Evolutionary conservation across 2,888 invertebrate species (phyloP), one percentile per base, ranked within the genome.

Genomic region (Crepidodera aurea): DNA sequence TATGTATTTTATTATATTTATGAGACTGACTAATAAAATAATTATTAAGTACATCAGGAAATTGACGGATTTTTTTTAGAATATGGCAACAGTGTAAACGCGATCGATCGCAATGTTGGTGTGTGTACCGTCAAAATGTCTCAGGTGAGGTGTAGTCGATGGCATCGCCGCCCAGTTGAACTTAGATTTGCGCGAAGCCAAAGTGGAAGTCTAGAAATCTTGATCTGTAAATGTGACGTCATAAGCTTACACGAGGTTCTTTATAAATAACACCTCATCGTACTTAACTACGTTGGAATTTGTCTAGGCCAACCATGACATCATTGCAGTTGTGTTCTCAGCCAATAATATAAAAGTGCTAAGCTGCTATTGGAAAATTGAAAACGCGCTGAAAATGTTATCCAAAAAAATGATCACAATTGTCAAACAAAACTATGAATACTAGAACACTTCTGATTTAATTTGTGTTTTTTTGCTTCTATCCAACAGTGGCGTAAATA

Each of bases 191-290:
- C 57, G 18, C 48, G 19, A 57, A 57, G 57, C 48, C 22, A 10
- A 48, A 18, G 48, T 42, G 18, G 44, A 53, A 42, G 25, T 39
- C 39, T 51, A 37, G 29, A 53, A 37, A 54, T 60, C 37, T 60
- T 46, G 34, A 44, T 60, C 60, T 22, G 53, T 48, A 40, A 71
- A 69, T 70, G 51, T 78, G 77, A 78, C 78, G 78, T 78, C 78
- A 78, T 73, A 68, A 74, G 19, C 54, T 71, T 77, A 74, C 76
- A 77, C 76, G 76, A 78, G 77, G 77, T 78, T 77, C 75, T 75
- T 73, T 77, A 78, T 77, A 78, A 78, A 78, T 78, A 78, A 77
- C 77, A 57, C 40, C 72, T 69, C 70, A 72, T 64, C 63, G 51
- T 48, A 58, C 19, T 57, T 46, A 57, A 40, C 48, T 56, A 60